Evolutionary conservation across 2,888 invertebrate genomes (phyloP).

Genomic region (Amorpha juglandis): DNA sequence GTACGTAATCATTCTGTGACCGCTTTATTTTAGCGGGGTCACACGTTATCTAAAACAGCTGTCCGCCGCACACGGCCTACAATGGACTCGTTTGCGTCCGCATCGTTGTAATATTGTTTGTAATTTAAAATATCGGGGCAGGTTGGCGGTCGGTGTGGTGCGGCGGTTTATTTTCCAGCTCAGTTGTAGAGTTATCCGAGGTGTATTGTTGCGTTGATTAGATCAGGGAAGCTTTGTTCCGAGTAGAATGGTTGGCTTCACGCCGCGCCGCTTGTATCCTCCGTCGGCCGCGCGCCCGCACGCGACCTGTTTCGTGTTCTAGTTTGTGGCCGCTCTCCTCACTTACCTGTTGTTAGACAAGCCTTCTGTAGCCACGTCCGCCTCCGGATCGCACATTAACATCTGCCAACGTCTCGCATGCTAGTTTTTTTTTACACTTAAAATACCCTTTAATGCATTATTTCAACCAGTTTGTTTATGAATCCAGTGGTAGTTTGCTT

Average conservation of each 20-base stretch:
- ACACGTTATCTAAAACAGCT: constrained; percentile 81
- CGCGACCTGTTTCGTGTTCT: constrained; percentile 59
- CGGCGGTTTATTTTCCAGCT: constrained; percentile 69
- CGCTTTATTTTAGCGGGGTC: constrained; percentile 75
- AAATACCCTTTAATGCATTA: background rate
- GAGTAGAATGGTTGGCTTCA: constrained; percentile 64
- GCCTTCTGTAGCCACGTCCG: background rate
- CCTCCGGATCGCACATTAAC: background rate
- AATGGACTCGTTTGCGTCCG: constrained; percentile 76
- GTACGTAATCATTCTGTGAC: constrained; percentile 58
- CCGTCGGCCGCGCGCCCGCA: constrained; percentile 65
- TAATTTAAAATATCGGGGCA: constrained; percentile 78
- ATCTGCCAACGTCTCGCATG: background rate
- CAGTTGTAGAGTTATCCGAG: constrained; percentile 71
- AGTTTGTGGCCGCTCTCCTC: constrained; percentile 48
- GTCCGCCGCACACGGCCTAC: constrained; percentile 73
- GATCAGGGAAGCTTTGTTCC: constrained; percentile 78
- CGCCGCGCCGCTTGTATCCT: constrained; percentile 51
- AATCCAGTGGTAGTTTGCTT: no score
- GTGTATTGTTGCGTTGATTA: constrained; percentile 82
- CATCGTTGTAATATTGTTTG: constrained; percentile 76
- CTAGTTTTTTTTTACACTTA: background rate
- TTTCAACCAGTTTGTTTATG: background rate
- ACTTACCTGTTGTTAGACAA: constrained; percentile 20
- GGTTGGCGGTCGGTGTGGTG: constrained; percentile 60